phyloP scores from a whole-genome alignment of 1,140 invertebrate genomes.

The Nixonia krombeini region DNA sequence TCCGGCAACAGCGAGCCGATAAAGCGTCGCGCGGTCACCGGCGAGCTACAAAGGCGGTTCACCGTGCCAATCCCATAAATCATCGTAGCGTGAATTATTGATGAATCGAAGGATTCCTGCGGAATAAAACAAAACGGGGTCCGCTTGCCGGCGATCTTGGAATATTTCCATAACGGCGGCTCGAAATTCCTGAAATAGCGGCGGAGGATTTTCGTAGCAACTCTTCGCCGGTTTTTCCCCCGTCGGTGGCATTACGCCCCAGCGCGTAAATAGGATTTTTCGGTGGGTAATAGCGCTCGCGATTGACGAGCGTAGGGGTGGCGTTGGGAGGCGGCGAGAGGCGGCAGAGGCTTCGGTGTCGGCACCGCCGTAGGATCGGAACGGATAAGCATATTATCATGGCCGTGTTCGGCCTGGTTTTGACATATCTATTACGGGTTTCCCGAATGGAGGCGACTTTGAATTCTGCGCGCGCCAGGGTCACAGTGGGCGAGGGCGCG shows the following conservation, averaged over 20 bases:
- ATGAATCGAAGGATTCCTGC: not conserved
- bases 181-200: not conserved
- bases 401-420: constrained; percentile 63
- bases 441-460: constrained; percentile 66
- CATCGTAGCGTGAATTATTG: not conserved
- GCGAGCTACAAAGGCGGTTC: not conserved
- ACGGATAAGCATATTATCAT: constrained; percentile 66
- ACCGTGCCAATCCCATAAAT: not conserved
- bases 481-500: constrained; percentile 37
- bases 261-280: constrained; percentile 28
- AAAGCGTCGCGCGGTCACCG: not conserved
- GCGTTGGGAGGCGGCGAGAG: too few relatives aligned
- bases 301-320: constrained; percentile 23
- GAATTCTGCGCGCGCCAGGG: constrained; percentile 53
- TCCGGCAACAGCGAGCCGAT: too few relatives aligned
- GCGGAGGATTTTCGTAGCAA: not conserved
- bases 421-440: constrained; percentile 71
- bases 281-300: not conserved
- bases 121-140: constrained; percentile 9
- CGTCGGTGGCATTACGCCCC: not conserved
- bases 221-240: not conserved
- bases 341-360: constrained; percentile 26
- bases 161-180: constrained; percentile 2
- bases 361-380: constrained; percentile 30
- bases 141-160: not conserved